Conservation (phyloP, 2,888 invertebrate genomes). For the Hyles lineata region DNA sequence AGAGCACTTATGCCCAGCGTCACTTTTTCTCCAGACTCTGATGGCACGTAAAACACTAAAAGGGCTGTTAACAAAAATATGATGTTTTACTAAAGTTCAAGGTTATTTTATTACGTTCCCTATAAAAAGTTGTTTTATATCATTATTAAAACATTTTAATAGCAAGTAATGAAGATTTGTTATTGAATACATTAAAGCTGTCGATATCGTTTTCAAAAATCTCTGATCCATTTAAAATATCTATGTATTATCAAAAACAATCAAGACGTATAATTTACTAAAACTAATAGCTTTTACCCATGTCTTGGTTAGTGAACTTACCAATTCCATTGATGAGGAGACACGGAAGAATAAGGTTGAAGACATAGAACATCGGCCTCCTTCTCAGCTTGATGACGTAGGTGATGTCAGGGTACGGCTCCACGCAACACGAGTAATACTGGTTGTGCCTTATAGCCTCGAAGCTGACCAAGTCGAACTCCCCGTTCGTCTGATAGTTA, state of each 20-base stretch:
- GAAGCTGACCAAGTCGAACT: conserved; percentile 93
- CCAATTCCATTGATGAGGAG: conserved; percentile 93
- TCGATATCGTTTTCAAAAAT: no score
- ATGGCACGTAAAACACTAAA: conserved; percentile 94
- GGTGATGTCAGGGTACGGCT: conserved; percentile 93
- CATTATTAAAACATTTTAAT: no score
- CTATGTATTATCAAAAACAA: no score
- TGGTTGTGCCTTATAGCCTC: conserved; percentile 89
- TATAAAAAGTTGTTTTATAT: not conserved
- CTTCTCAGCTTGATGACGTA: conserved; percentile 90
- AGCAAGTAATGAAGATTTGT: no score
- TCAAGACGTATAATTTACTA: no score
- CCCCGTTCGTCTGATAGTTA: conserved; percentile 96
- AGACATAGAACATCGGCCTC: conserved; percentile 93
- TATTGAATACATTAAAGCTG: no score
- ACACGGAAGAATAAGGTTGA: conserved; percentile 93
- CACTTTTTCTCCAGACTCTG: conserved; percentile 94
- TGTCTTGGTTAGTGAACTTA: conserved; percentile 63
- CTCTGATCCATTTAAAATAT: no score
- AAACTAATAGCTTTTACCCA: no score
- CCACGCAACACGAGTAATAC: conserved; percentile 92
- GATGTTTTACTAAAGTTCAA: conserved; percentile 14
- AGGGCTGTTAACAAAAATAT: conserved; percentile 84
- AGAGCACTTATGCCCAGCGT: conserved; percentile 94
- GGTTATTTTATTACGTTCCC: not conserved